Base-by-base conservation (phyloP, 2,797 vertebrate genomes). In the Trichosurus vulpecula region DNA sequence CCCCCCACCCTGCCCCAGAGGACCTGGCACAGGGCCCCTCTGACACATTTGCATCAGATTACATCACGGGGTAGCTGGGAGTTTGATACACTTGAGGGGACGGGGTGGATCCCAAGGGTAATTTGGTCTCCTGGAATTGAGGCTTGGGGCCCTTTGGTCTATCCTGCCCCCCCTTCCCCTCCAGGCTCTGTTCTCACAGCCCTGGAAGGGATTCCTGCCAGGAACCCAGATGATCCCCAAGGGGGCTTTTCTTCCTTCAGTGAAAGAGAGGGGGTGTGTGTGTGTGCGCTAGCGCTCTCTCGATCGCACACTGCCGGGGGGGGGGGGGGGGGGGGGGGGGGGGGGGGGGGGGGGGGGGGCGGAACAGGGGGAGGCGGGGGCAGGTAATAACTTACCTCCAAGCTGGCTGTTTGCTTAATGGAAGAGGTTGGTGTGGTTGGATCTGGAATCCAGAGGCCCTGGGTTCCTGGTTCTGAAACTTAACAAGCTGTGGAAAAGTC, bases 21-120 rank as follows among this genome's bases (percentile, higher is more conserved):
- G 29, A 14, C 90, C 53, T 31, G 90, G 53, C 52, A 53, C 30
- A 54, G 90, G 35, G 53, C 52, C 90, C 52, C 53, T 54, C 30
- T n/a, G 90, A 90, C 90, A 90, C 90, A 90, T 90, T 90, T 90
- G 90, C 51, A 52, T 90, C 90, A 90, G 90, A 54, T 54, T 90
- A 54, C 90, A 90, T 52, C 53, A 54, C 13, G 51, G 56, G 52
- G 31, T 52, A 90, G 29, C 90, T 52, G 90, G 35, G 90, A 31
- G 90, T 35, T 90, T 52, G 90, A 16, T 19, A 35, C 52, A 8
- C 51, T 90, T 53, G 29, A n/a, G 31, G 52, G 52, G 16, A 10
- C 30, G 47, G 27, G 27, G 52, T 9, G 2, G 52, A 90, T 90
- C 90, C 90, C 52, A 53, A 22, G 90, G 35, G 90, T 14, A 52